Evolutionary conservation across 2,888 invertebrate genomes (phyloP), one percentile per base, ranked within the genome.

Genomic region (Trachelus stipa): DNA sequence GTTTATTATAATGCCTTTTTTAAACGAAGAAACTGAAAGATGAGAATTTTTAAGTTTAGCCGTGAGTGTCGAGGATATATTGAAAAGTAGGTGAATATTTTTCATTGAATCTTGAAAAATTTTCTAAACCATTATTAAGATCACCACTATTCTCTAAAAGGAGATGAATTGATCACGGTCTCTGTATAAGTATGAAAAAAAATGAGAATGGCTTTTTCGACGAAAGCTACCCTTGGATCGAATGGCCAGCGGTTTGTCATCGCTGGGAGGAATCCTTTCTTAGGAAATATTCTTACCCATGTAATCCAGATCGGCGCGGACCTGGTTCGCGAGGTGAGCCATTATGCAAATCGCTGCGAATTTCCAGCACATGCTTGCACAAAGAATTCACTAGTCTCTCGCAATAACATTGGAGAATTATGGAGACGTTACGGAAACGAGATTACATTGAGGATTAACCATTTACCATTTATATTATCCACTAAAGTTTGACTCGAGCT

Each of bases 311-410:
- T 79, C 79, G 68, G 79, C 76, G 73, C 56, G 76, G 73, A 79
- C 76, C 23, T 56, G 56, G 79, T 74, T 79, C 69, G 79, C 68
- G 69, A 79, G 79, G 76, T 79, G 79, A 79, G 79, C 79, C 79
- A 79, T 76, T 79, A 79, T 76, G 76, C 75, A 79, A 79, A 79
- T 76, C 73, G 79, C 74, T 35, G 79, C 79, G 76, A 79, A 76
- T 79, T 76, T 79, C 79, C 79, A 79, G 79, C 79, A 76, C 79
- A 79, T 79, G 79, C 79, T 79, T 78, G 78, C 78, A 78, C 78
- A 73, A 71, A 56, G 56, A 56, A 56, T 56, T 56, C 56, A 71
- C 71, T 34, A 15, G 34, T 33, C 34, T 71, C 71, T 71, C 30
- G 71, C 34, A 34, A 31, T 34, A 33, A 31, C 34, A 71, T 71